Evolutionary conservation across 2,113 vertebrate species (phyloP), one percentile per base, ranked within the genome.

Genomic region (Heliornis fulica): DNA sequence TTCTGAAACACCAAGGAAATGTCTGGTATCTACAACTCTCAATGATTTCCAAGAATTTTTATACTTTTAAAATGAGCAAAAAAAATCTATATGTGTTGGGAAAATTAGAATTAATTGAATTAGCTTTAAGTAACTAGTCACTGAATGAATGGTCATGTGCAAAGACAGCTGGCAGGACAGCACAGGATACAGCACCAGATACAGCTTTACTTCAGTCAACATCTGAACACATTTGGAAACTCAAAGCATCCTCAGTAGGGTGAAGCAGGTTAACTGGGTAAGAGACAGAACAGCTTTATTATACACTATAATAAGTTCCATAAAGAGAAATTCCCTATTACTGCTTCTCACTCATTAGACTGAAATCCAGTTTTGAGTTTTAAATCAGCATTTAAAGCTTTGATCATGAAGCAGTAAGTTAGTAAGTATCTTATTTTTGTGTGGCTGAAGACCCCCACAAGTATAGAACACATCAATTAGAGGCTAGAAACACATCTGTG

Each of bases 71-170:
- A 61, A 72, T 36, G 9, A 31, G 29, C 46, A 69, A 86, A 88
- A 48, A 54, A 83, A 46, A 8, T 87, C 25, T n/a, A 6, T 15
- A 10, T 16, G 26, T 18, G 13, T 80, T 94, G 7, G 26, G 25
- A 81, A 68, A 84, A 72, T 13, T 29, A 31, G 10, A 88, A 43
- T 83, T 25, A 46, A 50, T 68, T 45, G 3, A 84, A 56, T 88
- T 65, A 41, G 40, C 8, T 50, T 15, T 14, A 69, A 4, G 20
- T 53, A 78, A 72, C 17, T 51, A 46, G 11, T 45, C 0, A 0
- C 18, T 56, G 32, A 50, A 86, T 40, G 32, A 63, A 56, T 12
- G 43, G 22, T 29, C 28, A 7, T 10, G 25, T 28, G 41, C 79
- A 20, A 79, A 74, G 21, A 34, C 8, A 80, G 15, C 26, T 80